These are phyloP conservation scores for Euplagia quadripunctaria DNA, from an alignment of 2,888 invertebrate genomes.

Conservation along the genomic window DNA sequence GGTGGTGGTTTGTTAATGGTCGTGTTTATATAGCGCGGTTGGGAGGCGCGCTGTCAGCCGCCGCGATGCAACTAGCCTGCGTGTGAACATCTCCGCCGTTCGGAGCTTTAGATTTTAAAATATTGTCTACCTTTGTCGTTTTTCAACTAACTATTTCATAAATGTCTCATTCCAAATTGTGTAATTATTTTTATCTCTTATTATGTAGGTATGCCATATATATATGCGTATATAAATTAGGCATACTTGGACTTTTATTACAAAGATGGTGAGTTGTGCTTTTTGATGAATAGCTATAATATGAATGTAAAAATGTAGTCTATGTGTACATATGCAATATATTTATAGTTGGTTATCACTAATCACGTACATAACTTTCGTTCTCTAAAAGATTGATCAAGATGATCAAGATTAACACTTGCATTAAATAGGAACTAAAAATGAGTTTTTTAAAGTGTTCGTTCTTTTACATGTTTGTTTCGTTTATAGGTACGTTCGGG, in stretches of 20 bases:
- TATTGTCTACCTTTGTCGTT: conserved; percentile 40
- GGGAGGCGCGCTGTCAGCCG: conserved; percentile 68
- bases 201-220: background rate
- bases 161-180: background rate
- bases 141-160: conserved; percentile 5
- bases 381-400: background rate
- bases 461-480: too few species aligned
- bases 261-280: background rate
- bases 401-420: background rate
- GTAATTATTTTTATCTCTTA: background rate
- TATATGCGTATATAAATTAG: background rate
- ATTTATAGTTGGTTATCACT: background rate
- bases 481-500: too few species aligned
- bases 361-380: too few species aligned
- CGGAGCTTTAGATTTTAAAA: conserved; percentile 58
- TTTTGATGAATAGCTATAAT: background rate
- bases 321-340: too few species aligned
- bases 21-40: conserved; percentile 76
- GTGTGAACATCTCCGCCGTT: conserved; percentile 63
- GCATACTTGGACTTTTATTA: background rate
- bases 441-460: background rate
- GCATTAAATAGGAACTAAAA: background rate
- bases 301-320: background rate
- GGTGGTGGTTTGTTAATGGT: conserved; percentile 75
- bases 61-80: conserved; percentile 71